These are phyloP conservation scores for Orthonyx spaldingii DNA, from an alignment of 2,113 vertebrate species.

Conservation along the genomic window DNA sequence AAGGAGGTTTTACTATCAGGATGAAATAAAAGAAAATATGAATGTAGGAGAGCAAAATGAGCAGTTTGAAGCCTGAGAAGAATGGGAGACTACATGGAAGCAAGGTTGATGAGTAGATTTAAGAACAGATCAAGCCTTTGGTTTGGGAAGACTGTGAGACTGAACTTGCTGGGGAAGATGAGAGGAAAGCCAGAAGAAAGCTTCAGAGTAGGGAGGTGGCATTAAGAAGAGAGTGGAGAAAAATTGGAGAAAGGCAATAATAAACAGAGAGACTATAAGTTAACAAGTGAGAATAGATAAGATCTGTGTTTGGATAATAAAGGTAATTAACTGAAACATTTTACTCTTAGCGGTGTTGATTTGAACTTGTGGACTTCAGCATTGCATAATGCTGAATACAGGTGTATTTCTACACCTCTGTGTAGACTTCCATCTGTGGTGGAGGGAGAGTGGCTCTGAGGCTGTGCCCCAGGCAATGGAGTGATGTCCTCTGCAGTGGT, in stretches of 20 bases:
- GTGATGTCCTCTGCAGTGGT: rapidly evolving
- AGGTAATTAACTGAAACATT: neutral
- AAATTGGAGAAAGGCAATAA: neutral
- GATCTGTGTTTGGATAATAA: neutral
- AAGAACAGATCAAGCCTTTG: neutral
- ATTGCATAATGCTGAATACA: neutral
- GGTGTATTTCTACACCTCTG: rapidly evolving
- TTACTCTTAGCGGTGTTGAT: neutral
- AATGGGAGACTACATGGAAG: neutral
- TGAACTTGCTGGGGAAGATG: neutral
- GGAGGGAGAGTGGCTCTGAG: neutral
- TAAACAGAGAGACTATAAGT: neutral
- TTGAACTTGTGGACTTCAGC: neutral
- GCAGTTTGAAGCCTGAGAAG: neutral
- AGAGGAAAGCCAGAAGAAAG: neutral
- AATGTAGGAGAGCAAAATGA: neutral
- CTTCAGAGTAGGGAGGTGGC: neutral
- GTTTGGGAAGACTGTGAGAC: neutral
- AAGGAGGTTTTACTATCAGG: neutral
- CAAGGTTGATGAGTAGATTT: neutral
- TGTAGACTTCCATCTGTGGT: neutral
- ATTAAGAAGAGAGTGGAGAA: neutral
- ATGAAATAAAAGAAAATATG: neutral
- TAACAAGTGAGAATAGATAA: neutral
- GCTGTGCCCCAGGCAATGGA: neutral